Conservation (phyloP, 2,113 vertebrate species). For the Trematomus loennbergii region DNA sequence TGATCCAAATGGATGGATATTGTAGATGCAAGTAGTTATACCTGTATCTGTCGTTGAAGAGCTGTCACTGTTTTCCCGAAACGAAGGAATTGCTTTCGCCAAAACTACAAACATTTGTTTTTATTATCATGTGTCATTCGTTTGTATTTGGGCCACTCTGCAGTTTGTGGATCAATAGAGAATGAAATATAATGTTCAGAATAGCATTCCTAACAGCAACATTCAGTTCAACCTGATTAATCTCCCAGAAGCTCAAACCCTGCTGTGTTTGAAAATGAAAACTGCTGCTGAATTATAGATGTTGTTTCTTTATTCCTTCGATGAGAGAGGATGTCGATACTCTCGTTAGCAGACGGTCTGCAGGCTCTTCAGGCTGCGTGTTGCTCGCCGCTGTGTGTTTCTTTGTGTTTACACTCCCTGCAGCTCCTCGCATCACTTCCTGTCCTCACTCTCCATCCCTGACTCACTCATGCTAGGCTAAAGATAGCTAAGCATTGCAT, state of each 20-base stretch:
- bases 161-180: too few species aligned
- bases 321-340: conserved; percentile 33
- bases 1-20: too few species aligned
- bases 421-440: conserved; percentile 42
- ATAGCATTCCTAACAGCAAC: not conserved
- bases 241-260: conserved; percentile 14
- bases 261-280: not conserved
- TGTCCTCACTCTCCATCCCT: conserved; percentile 37
- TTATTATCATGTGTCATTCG: too few species aligned
- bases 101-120: too few species aligned
- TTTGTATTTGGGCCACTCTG: not conserved
- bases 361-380: conserved; percentile 28
- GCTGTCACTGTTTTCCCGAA: too few species aligned
- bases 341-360: conserved; percentile 38
- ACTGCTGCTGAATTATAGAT: not conserved
- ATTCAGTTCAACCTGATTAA: conserved; percentile 20
- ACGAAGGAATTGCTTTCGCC: too few species aligned
- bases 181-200: not conserved
- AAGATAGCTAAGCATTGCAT: conserved; percentile 45
- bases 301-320: conserved; percentile 7
- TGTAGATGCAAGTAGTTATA: too few species aligned
- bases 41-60: too few species aligned
- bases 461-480: conserved; percentile 46
- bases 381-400: conserved; percentile 44
- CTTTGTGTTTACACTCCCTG: conserved; percentile 60